Evolutionary conservation across 2,888 invertebrate genomes (phyloP).

Genomic region (Gari tellinella): DNA sequence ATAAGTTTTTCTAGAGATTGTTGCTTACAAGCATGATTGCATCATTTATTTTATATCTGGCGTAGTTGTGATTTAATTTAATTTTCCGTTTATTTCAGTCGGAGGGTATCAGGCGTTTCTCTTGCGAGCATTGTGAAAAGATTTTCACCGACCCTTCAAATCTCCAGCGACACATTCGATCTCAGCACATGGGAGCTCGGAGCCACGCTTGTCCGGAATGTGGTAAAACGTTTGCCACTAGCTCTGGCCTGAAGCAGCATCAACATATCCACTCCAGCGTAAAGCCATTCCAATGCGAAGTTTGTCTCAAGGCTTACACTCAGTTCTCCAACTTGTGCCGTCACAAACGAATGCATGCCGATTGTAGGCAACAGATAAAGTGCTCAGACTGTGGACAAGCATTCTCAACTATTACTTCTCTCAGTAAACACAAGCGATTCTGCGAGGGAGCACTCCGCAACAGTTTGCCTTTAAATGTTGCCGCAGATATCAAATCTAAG

Average conservation of each 20-base stretch:
- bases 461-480: slow-evolving; percentile 69
- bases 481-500: slow-evolving; percentile 59
- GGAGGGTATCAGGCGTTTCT: slow-evolving; percentile 84
- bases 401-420: slow-evolving; percentile 94
- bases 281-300: slow-evolving; percentile 96
- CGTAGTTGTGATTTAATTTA: no score
- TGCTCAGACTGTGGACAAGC: slow-evolving; percentile 97
- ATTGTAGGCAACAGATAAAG: slow-evolving; percentile 95
- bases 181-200: slow-evolving; percentile 97
- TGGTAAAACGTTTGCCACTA: slow-evolving; percentile 99
- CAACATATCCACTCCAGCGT: slow-evolving; percentile 99
- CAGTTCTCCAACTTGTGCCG: slow-evolving; percentile 99
- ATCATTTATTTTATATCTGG: no score
- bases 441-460: slow-evolving; percentile 90
- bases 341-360: slow-evolving; percentile 99
- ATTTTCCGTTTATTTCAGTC: slow-evolving; percentile 13
- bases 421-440: slow-evolving; percentile 98
- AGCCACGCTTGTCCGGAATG: slow-evolving; percentile 97
- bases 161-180: slow-evolving; percentile 97
- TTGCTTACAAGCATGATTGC: no score
- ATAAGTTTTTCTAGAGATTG: no score
- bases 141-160: slow-evolving; percentile 97
- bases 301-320: slow-evolving; percentile 97
- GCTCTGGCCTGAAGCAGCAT: slow-evolving; percentile 99
- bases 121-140: slow-evolving; percentile 92